Evolutionary conservation across 2,113 vertebrate species (phyloP), one percentile per base, ranked within the genome.

Genomic region (Cheilinus undulatus): DNA sequence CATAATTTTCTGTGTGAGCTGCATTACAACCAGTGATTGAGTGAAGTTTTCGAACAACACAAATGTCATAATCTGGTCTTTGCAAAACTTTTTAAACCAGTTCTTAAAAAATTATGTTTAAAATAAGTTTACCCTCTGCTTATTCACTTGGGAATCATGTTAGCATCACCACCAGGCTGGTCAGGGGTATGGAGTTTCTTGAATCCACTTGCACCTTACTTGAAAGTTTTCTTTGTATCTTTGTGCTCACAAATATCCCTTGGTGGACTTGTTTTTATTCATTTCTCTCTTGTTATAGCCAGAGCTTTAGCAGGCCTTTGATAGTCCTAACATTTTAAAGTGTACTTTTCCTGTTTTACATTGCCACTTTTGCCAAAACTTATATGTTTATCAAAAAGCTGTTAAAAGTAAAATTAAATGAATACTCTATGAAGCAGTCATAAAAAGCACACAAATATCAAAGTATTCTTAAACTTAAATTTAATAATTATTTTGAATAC

Each of bases 401-500:
- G 10, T 34, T 34, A 34, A 34, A 34, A 34, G 32, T 34, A 34
- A 34, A 34, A 34, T 34, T 34, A 34, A 1, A 24, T 10, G 17
- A 46, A 12, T 15, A 54, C 38, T 11, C 23, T 27, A 7, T 4
- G 26, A 51, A 6, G 32, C 10, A 78, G 36, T 6, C 22, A 62
- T 34, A 42, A 34, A n/a, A 54, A 49, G 3, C 40, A 42, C 6
- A 63, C 23, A 58, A 27, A 49, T 4, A 12, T 1, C 15, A 5
- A 17, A 30, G 20, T 65, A 4, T 53, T 32, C 51, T 45, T 17
- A 7, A 56, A 65, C 50, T 26, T 36, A 22, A 24, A 38, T 87
- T 87, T 82, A 80, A 73, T 76, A 17, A 63, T 4, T n/a, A 62
- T 60, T 62, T 57, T 57, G 66, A 75, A 82, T 50, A 63, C 42